Evolutionary conservation across 2,113 vertebrate genomes (phyloP), one percentile per base, ranked within the genome.

Genomic region (Emydura subglobosa): DNA sequence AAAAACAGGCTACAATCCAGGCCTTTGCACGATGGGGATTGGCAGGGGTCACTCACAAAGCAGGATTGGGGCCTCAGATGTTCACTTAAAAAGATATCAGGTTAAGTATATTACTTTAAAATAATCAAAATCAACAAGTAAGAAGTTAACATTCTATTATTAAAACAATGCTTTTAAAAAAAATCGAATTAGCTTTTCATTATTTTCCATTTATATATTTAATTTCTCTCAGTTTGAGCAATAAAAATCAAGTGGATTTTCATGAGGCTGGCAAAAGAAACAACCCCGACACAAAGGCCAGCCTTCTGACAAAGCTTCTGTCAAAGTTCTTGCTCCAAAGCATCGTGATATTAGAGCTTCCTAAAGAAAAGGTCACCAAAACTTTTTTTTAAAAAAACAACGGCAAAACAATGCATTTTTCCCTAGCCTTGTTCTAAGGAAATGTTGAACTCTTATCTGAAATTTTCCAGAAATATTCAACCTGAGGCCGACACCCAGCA

Each of bases 1-100:
- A 65, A 51, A 1, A 7, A 0, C 0, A 88, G n/a, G 55, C 10
- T 17, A 55, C 3, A 0, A 87, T 72, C 65, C 65, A 68, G 34
- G 7, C 34, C 14, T 68, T 21, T 17, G 21, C 34, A 68, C 34
- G 5, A 68, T 39, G 65, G 17, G 34, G 34, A 65, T 34, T 65
- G 34, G 7, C 17, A 68, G 19, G 31, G 65, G 16, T 68, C 65
- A 68, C n/a, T 39, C 34, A 10, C 31, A 68, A 68, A 29, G 31
- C 34, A 68, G 34, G 17, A 39, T 21, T 68, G 4, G n/a, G 34
- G 17, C 65, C 34, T 22, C 34, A 21, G 34, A 17, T 68, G 65
- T 68, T 39, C 17, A n/a, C 17, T 65, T 34, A n/a, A 68, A n/a
- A 68, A 17, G 19, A n/a, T 68, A 68, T 39, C 65, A 39, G 65